These are phyloP conservation scores for Glossophaga mutica DNA, from an alignment of 2,797 vertebrate species.

Conservation along the genomic window DNA sequence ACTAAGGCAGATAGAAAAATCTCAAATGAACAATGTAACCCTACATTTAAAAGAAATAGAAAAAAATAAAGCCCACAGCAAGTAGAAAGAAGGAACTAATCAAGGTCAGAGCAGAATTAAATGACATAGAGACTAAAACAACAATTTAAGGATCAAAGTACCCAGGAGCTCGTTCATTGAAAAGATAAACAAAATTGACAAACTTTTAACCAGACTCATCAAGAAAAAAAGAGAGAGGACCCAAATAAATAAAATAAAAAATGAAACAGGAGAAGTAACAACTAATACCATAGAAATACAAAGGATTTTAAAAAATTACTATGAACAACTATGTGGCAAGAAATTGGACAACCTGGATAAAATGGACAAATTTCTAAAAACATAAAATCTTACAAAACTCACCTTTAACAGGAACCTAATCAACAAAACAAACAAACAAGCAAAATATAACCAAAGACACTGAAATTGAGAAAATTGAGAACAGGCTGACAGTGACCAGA, in stretches of 20 bases:
- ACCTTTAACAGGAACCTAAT: too few relatives aligned
- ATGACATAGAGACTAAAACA: neutral
- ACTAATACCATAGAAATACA: neutral
- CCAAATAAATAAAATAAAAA: neutral
- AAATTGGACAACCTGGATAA: neutral
- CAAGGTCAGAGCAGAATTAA: neutral
- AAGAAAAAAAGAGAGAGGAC: neutral
- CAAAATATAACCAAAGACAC: too few relatives aligned
- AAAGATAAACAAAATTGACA: neutral
- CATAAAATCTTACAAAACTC: neutral
- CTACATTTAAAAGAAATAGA: neutral
- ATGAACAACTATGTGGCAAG: neutral
- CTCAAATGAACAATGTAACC: neutral
- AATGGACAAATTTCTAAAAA: neutral
- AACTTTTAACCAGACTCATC: neutral
- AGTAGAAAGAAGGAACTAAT: neutral
- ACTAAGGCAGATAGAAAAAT: neutral
- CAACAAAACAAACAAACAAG: too few relatives aligned
- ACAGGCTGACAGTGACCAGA: too few relatives aligned
- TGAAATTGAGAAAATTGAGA: too few relatives aligned
- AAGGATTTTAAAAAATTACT: neutral
- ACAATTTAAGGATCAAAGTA: neutral
- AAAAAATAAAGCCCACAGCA: too few relatives aligned
- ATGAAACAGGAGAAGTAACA: neutral
- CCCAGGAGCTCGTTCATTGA: neutral